Base-by-base conservation (phyloP, 1,140 invertebrate genomes). In the Tetraneura akinire region DNA sequence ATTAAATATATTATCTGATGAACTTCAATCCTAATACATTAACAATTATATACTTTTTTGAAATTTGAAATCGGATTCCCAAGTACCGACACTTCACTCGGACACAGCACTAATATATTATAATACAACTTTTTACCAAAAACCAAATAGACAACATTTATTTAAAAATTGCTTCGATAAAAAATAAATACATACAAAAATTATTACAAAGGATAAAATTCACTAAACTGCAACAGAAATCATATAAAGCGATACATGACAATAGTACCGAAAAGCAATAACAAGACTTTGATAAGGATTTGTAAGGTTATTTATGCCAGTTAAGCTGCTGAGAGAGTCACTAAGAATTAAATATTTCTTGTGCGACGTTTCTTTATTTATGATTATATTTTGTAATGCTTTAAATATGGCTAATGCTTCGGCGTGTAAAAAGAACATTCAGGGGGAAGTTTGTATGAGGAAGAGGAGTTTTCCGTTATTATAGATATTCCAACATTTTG, bases 211-310 rank as follows among this genome's bases (percentile, higher is more conserved):
- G 13, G 21, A 37, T 8, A 29, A 29, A 29, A 51, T 18, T 71
- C 68, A n/a, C 23, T 16, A 13, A 32, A 3, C 23, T 13, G 26
- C 16, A 29, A 71, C 26, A 29, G 1, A 29, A 71, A 8, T 26
- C 60, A 26, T 18, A 26, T n/a, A 10, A 16, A 49, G 45, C 23
- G 47, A 29, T 4, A 29, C 47, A 32, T n/a, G n/a, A n/a, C n/a
- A 66, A 45, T 21, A 47, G 45, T 21, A 70, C 64, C 37, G 64
- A 23, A n/a, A n/a, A 23, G n/a, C 11, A 45, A 37, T 10, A 10
- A 51, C 66, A 70, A 70, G 42, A 70, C 66, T 37, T n/a, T n/a
- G n/a, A n/a, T n/a, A n/a, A n/a, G 18, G 21, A 55, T 55, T 23
- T 55, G 9, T 55, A 2, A 23, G 9, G 21, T 55, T 55, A 55